Evolutionary conservation across 1,140 invertebrate species (phyloP).

Genomic region (Danaus plexippus): DNA sequence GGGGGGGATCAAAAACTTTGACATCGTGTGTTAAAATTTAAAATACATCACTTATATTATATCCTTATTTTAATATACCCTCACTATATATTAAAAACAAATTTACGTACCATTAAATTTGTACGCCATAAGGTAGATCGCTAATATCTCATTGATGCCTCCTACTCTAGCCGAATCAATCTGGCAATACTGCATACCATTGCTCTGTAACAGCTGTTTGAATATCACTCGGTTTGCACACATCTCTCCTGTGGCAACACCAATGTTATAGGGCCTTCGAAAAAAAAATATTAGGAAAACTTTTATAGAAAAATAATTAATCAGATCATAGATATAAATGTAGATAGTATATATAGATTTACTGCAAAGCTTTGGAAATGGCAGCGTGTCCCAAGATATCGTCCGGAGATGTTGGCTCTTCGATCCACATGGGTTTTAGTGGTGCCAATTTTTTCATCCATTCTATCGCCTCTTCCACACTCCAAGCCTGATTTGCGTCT

Average conservation of each 20-base stretch:
- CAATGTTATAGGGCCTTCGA: slow-evolving; percentile 79
- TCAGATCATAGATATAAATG: not conserved
- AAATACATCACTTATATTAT: no score
- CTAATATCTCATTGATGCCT: slow-evolving; percentile 89
- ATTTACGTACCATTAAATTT: slow-evolving; percentile 76
- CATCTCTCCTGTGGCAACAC: slow-evolving; percentile 93
- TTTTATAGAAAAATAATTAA: not conserved
- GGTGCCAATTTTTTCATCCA: slow-evolving; percentile 86
- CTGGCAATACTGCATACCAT: slow-evolving; percentile 89
- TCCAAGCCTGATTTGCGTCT: slow-evolving; percentile 95
- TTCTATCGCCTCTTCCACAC: slow-evolving; percentile 84
- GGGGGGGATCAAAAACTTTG: no score
- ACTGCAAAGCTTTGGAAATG: slow-evolving; percentile 78
- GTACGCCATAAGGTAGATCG: slow-evolving; percentile 90
- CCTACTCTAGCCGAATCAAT: slow-evolving; percentile 91
- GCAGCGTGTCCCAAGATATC: slow-evolving; percentile 87
- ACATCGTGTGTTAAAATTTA: no score
- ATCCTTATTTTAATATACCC: no score
- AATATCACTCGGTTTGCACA: slow-evolving; percentile 93
- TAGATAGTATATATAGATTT: slow-evolving; percentile 14
- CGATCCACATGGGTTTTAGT: slow-evolving; percentile 89
- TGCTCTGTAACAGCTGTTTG: slow-evolving; percentile 89
- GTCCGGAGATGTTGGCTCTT: slow-evolving; percentile 94
- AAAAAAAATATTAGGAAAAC: not conserved
- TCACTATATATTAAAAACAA: not conserved